Percentiles rank a stretch among this genome's conserved stretches.
Evolutionary conservation across 2,888 invertebrate species (phyloP).

Genomic region (Andrena haemorrhoa): DNA sequence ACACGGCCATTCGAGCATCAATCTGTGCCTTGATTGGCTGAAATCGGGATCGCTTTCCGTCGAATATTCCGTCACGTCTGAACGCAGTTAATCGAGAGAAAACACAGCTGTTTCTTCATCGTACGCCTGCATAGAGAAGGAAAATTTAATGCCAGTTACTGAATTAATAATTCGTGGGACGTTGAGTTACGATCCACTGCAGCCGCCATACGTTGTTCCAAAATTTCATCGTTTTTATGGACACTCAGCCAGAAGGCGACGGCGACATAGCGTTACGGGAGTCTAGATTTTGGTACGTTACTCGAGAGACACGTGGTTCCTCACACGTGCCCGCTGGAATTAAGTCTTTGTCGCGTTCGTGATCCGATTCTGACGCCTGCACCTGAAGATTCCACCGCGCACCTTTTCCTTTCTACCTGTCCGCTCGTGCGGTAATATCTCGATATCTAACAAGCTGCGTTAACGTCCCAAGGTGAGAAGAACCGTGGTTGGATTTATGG

Average conservation of each 20-base stretch:
- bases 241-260: neutral
- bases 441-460: slow-evolving; percentile 58
- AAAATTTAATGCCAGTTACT: neutral
- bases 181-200: neutral
- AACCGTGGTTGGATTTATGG: slow-evolving; percentile 28
- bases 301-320: slow-evolving; percentile 34
- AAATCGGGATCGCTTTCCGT: slow-evolving; percentile 55
- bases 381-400: slow-evolving; percentile 68
- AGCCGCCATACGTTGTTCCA: neutral
- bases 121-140: too few relatives aligned
- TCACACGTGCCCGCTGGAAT: slow-evolving; percentile 63
- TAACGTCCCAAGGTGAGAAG: slow-evolving; percentile 37
- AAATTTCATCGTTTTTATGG: neutral
- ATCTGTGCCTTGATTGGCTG: slow-evolving; percentile 74
- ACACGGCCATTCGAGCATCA: slow-evolving; percentile 81
- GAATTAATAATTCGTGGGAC: neutral
- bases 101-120: slow-evolving; percentile 37
- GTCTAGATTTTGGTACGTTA: slow-evolving; percentile 63
- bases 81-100: slow-evolving; percentile 36
- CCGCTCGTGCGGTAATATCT: slow-evolving; percentile 72
- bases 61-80: neutral
- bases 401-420: slow-evolving; percentile 70
- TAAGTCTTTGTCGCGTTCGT: slow-evolving; percentile 60
- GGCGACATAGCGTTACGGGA: slow-evolving; percentile 16
- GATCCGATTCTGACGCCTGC: slow-evolving; percentile 65